These are phyloP conservation scores for Cygnus atratus DNA, from an alignment of 2,113 vertebrate genomes.

Conservation along the genomic window DNA sequence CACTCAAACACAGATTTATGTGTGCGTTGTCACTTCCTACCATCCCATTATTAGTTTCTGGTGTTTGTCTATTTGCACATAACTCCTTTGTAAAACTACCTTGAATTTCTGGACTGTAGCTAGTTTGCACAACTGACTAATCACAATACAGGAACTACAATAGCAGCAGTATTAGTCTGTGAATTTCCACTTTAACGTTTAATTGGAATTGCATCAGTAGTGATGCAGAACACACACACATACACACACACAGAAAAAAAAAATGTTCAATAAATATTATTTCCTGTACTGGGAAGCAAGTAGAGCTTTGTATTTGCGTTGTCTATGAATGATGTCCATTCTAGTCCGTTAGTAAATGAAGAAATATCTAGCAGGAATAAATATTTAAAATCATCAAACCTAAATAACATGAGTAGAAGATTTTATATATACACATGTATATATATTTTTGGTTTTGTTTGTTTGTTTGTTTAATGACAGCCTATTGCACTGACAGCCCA, in stretches of 20 bases:
- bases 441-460: too few species aligned
- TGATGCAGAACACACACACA: neutral
- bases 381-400: neutral
- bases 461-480: neutral
- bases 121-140: neutral
- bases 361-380: neutral
- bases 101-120: neutral
- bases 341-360: neutral
- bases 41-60: neutral
- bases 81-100: neutral
- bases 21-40: neutral
- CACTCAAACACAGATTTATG: neutral
- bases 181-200: neutral
- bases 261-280: neutral
- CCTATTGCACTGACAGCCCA: neutral
- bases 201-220: neutral
- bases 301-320: neutral
- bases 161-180: neutral
- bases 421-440: neutral
- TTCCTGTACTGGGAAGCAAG: neutral
- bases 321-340: neutral
- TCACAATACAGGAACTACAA: neutral
- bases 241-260: neutral
- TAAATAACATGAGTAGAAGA: neutral
- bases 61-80: neutral